A percentile compares a stretch with the other conserved stretches of the same genome.
phyloP scores from a whole-genome alignment of 2,888 invertebrate species.

The Pediacus dermestoides region DNA sequence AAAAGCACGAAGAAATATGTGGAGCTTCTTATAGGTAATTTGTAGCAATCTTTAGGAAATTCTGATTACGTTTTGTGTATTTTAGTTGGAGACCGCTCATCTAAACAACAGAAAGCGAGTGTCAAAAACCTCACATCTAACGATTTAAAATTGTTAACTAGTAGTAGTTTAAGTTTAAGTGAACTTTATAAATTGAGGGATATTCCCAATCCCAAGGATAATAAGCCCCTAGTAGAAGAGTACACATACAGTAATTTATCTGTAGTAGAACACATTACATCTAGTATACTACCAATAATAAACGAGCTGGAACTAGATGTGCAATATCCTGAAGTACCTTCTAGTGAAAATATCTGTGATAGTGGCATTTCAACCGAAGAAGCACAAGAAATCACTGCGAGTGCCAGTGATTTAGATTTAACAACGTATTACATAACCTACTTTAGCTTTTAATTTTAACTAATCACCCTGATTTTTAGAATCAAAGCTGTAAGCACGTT shows the following conservation, averaged over 20 bases:
- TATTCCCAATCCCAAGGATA: constrained; percentile 29
- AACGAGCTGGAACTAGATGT: constrained; percentile 5
- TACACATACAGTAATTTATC: constrained; percentile 44
- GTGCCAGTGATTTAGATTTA: too few relatives aligned
- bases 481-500: constrained; percentile 45
- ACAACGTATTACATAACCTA: too few relatives aligned
- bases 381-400: background rate
- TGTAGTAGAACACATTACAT: constrained; percentile 24
- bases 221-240: constrained; percentile 28
- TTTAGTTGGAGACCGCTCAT: constrained; percentile 61
- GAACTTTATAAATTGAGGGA: constrained; percentile 58
- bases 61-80: constrained; percentile 22
- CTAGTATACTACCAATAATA: constrained; percentile 7
- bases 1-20: constrained; percentile 52
- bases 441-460: constrained; percentile 12
- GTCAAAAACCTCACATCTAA: constrained; percentile 65
- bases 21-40: constrained; percentile 65
- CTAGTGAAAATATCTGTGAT: constrained; percentile 31
- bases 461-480: constrained; percentile 28
- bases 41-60: constrained; percentile 3
- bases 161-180: constrained; percentile 54
- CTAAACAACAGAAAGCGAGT: constrained; percentile 64
- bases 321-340: constrained; percentile 3
- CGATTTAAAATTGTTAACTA: constrained; percentile 63
- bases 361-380: constrained; percentile 4